Evolutionary conservation across 2,888 invertebrate species (phyloP), one percentile per base, ranked within the genome.

Genomic region (Meteorus cinctellus): DNA sequence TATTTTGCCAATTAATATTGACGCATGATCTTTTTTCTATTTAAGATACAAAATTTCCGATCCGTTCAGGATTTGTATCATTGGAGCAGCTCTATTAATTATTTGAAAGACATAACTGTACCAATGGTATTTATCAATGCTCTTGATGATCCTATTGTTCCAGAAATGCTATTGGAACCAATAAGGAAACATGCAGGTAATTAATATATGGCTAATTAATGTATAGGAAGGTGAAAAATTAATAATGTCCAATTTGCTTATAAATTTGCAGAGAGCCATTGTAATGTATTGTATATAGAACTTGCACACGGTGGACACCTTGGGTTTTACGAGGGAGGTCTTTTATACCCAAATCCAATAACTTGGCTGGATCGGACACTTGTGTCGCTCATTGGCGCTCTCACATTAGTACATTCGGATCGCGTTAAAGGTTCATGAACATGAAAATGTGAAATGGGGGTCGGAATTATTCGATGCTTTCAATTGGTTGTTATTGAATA

Each of bases 41-140:
- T 12, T 10, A 55, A 95, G 95, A 93, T 97, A 45, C 93, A 95
- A 85, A 95, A 95, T 80, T 97, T 96, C 87, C 90, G 92, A 76
- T 94, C 94, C 0, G 94, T 96, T 24, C 92, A 93, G 29, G 96
- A 96, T 69, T 91, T 97, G 79, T 97, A 97, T 90, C 92, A 93
- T 83, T 95, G 95, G 95, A 95, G 95, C 89, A 97, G 97, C 78
- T 96, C 94, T 71, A 92, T 94, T 31, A 94, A 95, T 89, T 96
- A 96, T 89, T 91, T 97, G 75, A 91, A 95, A 29, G 94, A 94
- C 84, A 95, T 97, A 79, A 92, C 93, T 74, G 93, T 94, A 27
- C 98, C 98, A 12, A 96, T 97, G 94, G 93, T 98, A 82, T 96
- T 97, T 87, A 93, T 98, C 77, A 98, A 98, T 90, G 93, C 98